Evolutionary conservation across 2,113 vertebrate species (phyloP).

Genomic region (Notarius lentiginosus): DNA sequence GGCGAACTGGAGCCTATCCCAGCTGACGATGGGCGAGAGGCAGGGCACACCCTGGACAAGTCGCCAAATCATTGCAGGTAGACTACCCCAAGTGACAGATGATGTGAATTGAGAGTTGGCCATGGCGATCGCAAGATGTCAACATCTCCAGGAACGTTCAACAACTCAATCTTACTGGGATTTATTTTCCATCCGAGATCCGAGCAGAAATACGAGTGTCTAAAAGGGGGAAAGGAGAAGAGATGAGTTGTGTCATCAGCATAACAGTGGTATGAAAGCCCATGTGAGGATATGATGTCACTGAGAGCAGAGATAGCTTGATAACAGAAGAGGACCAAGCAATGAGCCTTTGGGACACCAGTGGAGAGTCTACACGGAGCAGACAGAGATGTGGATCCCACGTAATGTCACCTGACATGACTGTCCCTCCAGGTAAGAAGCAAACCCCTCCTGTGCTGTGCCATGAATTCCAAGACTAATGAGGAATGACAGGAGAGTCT

Average conservation of each 20-base stretch:
- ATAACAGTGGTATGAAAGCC: background rate
- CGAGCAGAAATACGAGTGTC: background rate
- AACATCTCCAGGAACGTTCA: background rate
- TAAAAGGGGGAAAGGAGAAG: background rate
- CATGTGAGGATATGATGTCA: background rate
- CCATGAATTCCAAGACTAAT: background rate
- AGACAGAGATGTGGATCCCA: background rate
- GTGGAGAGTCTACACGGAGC: background rate
- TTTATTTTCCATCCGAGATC: background rate
- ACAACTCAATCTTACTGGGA: background rate
- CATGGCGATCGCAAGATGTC: background rate
- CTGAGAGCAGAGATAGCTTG: background rate
- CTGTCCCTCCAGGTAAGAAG: background rate
- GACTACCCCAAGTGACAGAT: background rate
- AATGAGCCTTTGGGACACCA: background rate
- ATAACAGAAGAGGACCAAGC: background rate
- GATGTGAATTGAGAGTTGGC: background rate
- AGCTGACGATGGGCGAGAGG: too few relatives aligned
- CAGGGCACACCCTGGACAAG: too few relatives aligned
- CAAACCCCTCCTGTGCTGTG: too few relatives aligned
- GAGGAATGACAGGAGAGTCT: background rate
- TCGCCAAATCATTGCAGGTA: too few relatives aligned
- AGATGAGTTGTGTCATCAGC: background rate
- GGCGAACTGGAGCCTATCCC: too few relatives aligned
- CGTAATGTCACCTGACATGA: background rate